Conservation (phyloP, 2,113 vertebrate species). For the Asarcornis scutulata region DNA sequence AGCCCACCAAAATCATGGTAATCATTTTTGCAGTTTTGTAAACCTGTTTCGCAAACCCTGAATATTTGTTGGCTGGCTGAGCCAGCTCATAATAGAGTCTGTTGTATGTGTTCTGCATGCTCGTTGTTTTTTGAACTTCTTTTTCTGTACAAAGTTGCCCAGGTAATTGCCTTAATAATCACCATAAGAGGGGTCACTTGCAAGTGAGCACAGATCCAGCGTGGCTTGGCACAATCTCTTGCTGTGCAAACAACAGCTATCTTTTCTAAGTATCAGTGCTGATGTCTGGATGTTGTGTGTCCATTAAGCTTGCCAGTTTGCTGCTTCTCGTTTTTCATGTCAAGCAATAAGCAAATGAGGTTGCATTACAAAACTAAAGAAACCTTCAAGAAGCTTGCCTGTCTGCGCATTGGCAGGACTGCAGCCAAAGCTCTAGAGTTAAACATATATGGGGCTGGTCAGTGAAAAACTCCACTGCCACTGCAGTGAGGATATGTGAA, state of each 20-base stretch:
- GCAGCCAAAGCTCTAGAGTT: not conserved
- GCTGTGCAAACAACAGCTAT: not conserved
- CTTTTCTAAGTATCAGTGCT: not conserved
- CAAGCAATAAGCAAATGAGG: not conserved
- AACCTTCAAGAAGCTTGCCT: not conserved
- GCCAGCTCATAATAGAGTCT: not conserved
- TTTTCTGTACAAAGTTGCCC: not conserved
- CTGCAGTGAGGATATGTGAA: not conserved
- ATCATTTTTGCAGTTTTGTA: not conserved
- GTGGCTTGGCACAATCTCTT: not conserved
- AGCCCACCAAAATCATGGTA: not conserved
- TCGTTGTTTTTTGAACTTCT: not conserved
- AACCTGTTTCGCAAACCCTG: not conserved
- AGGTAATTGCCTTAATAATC: not conserved
- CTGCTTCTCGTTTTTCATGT: not conserved
- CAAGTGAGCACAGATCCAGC: not conserved
- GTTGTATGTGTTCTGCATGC: not conserved
- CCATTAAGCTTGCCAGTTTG: not conserved
- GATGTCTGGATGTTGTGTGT: not conserved
- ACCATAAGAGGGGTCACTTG: not conserved
- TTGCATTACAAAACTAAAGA: not conserved
- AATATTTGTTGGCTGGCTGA: not conserved
- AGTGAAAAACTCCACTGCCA: not conserved
- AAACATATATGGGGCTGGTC: not conserved
- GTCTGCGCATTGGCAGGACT: not conserved